These are phyloP conservation scores for Loris lydekkerianus DNA, from an alignment of 2,797 vertebrate genomes.

Conservation along the genomic window DNA sequence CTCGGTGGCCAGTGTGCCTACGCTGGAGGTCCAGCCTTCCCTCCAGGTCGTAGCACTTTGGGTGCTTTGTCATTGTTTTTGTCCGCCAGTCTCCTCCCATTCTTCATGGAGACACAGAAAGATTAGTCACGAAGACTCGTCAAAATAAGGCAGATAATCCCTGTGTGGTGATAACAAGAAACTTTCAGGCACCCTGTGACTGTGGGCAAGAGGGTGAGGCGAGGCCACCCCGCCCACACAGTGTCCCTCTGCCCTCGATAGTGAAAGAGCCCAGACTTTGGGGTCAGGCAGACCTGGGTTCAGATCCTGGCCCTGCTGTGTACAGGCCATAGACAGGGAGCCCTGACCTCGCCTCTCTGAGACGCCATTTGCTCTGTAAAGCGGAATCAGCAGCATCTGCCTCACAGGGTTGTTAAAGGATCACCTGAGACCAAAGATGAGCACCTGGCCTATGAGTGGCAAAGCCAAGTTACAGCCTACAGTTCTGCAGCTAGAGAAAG, in stretches of 20 bases:
- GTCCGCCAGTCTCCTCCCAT: background rate
- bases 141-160: slow-evolving; percentile 21
- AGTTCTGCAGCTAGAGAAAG: accelerated
- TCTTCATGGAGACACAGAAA: background rate
- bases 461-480: background rate
- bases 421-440: accelerated
- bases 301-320: background rate
- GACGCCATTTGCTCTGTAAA: background rate
- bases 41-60: background rate
- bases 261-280: background rate
- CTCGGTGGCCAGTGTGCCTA: accelerated
- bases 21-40: no score
- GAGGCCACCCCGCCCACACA: accelerated
- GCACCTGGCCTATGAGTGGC: background rate
- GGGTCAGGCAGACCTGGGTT: background rate
- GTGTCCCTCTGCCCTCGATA: background rate
- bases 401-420: background rate
- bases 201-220: background rate
- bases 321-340: background rate
- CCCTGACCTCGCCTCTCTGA: background rate
- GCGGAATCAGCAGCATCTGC: background rate
- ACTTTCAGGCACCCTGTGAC: background rate
- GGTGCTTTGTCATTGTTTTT: background rate
- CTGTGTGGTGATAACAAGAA: background rate
- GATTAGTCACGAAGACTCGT: background rate